Evolutionary conservation across 1,140 invertebrate genomes (phyloP), one percentile per base, ranked within the genome.

Genomic region (Epicauta chinensis): DNA sequence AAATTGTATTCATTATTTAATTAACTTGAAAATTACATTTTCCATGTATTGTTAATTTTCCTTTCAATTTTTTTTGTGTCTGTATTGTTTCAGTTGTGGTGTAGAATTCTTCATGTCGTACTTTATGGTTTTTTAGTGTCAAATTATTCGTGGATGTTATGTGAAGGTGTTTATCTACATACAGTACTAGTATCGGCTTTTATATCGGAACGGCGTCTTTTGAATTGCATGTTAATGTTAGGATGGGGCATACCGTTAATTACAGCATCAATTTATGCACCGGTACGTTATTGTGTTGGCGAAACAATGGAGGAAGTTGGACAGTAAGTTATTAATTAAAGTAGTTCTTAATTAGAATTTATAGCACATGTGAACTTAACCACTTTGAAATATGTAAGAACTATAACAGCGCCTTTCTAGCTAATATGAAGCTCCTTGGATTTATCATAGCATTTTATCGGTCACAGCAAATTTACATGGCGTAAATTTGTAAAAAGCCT

Each of bases 111-210:
- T 1, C 90, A 96, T 73, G 81, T 93, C 2, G 63, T 89, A 10
- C 80, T 93, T 9, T 88, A 94, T 63, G 96, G 93, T 70, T 91
- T 91, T 57, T 76, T 96, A 39, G 76, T 95, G 23, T 90, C 89
- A 48, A 97, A 92, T 75, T 97, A 97, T 72, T 87, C 91, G 51
- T 98, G 94, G 93, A 93, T 92, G 89, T 77, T 94, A 49, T 91
- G 89, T 69, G 91, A 94, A 72, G 93, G 93, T 0, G 79, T 97
- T 39, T 97, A 97, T 71, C 77, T 97, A 34, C 93, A 96, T 69
- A 95, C 93, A 0, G 77, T 97, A 36, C 81, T 97, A 0, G 91
- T 96, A 1, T 83, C 85, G 39, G 89, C 93, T 1, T 97, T 97
- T 71, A 88, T 91, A 13, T 87, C 86, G 3, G 91, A 95, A 69